Evolutionary conservation across 2,113 vertebrate species (phyloP), one percentile per base, ranked within the genome.

Genomic region (Vicugna pacos): DNA sequence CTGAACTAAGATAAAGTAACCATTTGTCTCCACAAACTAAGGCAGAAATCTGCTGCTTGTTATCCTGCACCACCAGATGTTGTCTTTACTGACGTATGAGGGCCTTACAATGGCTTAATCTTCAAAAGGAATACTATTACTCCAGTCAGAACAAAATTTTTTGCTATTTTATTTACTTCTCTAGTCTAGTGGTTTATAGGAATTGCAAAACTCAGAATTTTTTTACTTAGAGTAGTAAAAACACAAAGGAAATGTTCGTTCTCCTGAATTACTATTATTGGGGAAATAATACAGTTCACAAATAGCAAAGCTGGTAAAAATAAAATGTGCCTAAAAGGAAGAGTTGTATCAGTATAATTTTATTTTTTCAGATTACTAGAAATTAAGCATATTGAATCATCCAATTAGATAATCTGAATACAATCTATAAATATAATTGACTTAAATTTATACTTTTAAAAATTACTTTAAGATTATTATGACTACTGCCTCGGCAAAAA

Each of bases 31-130:
- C 91, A 97, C 82, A 98, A 98, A 98, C 96, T 73, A 80, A 97
- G 97, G 95, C 89, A 98, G 93, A 98, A 98, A 98, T 98, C 98
- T 98, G 98, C 98, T 98, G 97, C 97, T 98, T 98, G 97, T 98
- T 98, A 98, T 98, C 97, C 72, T 52, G 65, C 91, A n/a, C 94
- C 94, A 98, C 98, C 98, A 98, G 98, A 98, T 98, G 98, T 97
- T 97, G 95, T 94, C 87, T 97, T 95, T 98, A 98, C 98, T 98
- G 98, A 98, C 97, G 94, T 98, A 92, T 98, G 95, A 98, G 85
- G 50, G 85, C 76, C 95, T 98, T 97, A 95, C 9, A 97, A 98
- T 96, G 97, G 93, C 94, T 98, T 98, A 98, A 92, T 98, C 97
- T 97, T 98, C 93, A 97, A 97, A 98, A 97, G 95, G 93, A 98